Conservation (phyloP, 2,113 vertebrate genomes). For the Cavia porcellus region DNA sequence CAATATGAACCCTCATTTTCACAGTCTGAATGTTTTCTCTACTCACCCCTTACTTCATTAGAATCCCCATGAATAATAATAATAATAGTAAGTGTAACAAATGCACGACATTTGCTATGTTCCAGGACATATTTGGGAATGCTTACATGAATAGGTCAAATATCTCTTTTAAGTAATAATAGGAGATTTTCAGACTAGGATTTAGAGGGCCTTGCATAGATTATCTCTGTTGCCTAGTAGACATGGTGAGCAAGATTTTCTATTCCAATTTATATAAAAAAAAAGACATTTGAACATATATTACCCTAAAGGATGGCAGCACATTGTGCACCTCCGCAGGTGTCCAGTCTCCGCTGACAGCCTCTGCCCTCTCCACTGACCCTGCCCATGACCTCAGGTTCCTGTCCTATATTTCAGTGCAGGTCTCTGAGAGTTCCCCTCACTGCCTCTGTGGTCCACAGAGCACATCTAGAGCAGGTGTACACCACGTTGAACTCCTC, state of each 20-base stretch:
- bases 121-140: not conserved
- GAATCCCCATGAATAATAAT: not conserved
- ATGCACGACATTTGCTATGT: not conserved
- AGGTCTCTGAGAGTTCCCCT: not conserved
- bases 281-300: not conserved
- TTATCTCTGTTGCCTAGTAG: not conserved
- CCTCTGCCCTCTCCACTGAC: not conserved
- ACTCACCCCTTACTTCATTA: not conserved
- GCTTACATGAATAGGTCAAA: not conserved
- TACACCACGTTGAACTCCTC: not conserved
- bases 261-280: not conserved
- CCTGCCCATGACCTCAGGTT: not conserved
- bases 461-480: not conserved
- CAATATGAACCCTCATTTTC: not conserved
- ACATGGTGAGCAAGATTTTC: not conserved
- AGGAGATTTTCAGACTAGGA: not conserved
- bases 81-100: not conserved
- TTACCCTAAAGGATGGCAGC: not conserved
- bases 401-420: not conserved
- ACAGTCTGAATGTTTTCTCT: not conserved
- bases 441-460: rapidly evolving
- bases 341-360: not conserved
- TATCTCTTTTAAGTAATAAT: not conserved
- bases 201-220: not conserved
- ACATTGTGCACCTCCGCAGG: not conserved